Evolutionary conservation across 2,888 invertebrate species (phyloP).

Genomic region (Apocheima hispidaria): DNA sequence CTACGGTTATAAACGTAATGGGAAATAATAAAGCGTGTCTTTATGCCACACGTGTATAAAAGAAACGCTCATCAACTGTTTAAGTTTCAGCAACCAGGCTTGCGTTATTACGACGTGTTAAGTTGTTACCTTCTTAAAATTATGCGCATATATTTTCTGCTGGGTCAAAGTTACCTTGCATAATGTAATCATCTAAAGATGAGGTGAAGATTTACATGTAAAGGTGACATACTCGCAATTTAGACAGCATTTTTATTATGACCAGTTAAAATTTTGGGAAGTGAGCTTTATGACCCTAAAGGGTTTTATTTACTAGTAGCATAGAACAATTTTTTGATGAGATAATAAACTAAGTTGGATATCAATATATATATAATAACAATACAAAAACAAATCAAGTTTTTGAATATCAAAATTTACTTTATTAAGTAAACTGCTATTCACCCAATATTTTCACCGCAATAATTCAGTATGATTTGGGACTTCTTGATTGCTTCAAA

Average conservation of each 20-base stretch:
- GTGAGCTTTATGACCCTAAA: too few species aligned
- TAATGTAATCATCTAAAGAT: constrained; percentile 27
- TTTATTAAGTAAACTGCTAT: too few species aligned
- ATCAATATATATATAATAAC: too few species aligned
- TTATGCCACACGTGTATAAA: constrained; percentile 10
- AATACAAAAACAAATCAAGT: too few species aligned
- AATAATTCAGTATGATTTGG: too few species aligned
- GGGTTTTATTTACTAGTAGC: too few species aligned
- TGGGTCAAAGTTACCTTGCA: constrained; percentile 45
- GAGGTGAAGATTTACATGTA: constrained; percentile 21
- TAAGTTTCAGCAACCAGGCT: constrained; percentile 17
- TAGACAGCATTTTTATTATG: not conserved
- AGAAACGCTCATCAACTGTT: constrained; percentile 9
- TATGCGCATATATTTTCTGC: constrained; percentile 54
- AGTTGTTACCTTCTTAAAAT: constrained; percentile 51
- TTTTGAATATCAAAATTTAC: too few species aligned
- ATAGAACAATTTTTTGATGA: too few species aligned
- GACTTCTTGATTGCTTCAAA: too few species aligned
- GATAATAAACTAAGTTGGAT: too few species aligned
- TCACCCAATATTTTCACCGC: too few species aligned
- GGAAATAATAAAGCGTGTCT: not conserved
- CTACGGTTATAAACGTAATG: not conserved
- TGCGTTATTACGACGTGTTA: constrained; percentile 51
- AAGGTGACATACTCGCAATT: constrained; percentile 8
- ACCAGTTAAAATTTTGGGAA: not conserved